Evolutionary conservation across 2,797 vertebrate genomes (phyloP), one percentile per base, ranked within the genome.

Genomic region (Ctenosaura bakeri): DNA sequence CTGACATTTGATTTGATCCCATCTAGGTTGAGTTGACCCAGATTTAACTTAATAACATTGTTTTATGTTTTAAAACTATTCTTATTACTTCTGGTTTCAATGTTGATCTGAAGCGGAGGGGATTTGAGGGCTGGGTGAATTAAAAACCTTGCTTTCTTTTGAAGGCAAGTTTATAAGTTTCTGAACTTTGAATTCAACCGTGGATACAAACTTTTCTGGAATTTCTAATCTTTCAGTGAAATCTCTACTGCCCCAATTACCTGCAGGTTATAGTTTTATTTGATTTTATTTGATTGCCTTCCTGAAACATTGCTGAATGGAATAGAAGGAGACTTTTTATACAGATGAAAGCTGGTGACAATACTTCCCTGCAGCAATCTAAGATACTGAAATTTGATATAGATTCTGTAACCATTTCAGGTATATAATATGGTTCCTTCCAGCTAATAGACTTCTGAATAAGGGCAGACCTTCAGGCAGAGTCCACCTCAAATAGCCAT

Each of bases 1-100:
- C 52, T 52, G 22, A 4, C 52, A 38, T 76, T 59, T 73, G 46
- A 73, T n/a, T 54, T 85, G 29, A 69, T 32, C 66, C 69, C 46
- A 73, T 54, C 35, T 71, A 64, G 7, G n/a, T 1, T 73, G 66
- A 56, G n/a, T 73, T 69, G 29, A 4, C 8, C 66, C 29, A 7
- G 84, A 85, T 85, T 85, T 73, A 54, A 54, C 35, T 56, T 73
- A 85, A 85, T 54, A 64, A 85, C 54, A 85, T 54, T 50, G 24
- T 69, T 69, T 69, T 12, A 69, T 69, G 66, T 69, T 69, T 32
- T 32, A 69, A 69, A 69, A 69, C 10, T 69, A 35, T 4, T 59
- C 52, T n/a, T 35, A 50, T 78, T 78, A 6, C 46, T 29, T 32
- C 24, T 29, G 22, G 50, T 4, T n/a, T 81, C 16, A 18, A 9